Conservation (phyloP, 2,113 vertebrate species). For the Panthera uncia region DNA sequence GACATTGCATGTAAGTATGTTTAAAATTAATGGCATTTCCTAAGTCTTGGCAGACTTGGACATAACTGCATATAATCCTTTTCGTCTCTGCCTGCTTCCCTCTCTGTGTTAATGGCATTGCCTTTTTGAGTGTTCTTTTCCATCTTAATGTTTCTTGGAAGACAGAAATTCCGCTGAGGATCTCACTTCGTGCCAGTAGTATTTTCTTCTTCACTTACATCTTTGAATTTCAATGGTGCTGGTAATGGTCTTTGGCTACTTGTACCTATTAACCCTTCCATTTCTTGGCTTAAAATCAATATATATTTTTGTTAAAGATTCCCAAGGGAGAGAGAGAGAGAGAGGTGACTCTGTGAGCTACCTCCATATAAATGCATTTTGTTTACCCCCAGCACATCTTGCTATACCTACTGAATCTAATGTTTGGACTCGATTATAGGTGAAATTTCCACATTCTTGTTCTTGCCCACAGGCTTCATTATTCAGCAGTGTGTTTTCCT, state of each 20-base stretch:
- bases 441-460: slow-evolving; percentile 52
- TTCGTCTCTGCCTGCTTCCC: not conserved
- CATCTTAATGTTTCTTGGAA: slow-evolving; percentile 39
- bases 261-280: slow-evolving; percentile 45
- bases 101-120: not conserved
- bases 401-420: slow-evolving; percentile 55
- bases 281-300: slow-evolving; percentile 50
- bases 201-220: slow-evolving; percentile 28
- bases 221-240: slow-evolving; percentile 41
- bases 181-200: not conserved
- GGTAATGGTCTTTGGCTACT: slow-evolving; percentile 40
- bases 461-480: slow-evolving; percentile 50
- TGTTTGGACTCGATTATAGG: slow-evolving; percentile 62
- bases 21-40: slow-evolving; percentile 1
- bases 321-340: not conserved
- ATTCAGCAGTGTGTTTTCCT: slow-evolving; percentile 62
- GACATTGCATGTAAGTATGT: not conserved
- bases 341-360: not conserved
- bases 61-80: not conserved
- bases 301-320: slow-evolving; percentile 16
- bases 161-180: slow-evolving; percentile 6
- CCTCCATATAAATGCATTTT: slow-evolving; percentile 17
- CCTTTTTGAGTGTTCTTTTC: slow-evolving; percentile 33
- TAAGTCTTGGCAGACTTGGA: not conserved
- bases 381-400: not conserved